Evolutionary conservation across 2,888 invertebrate genomes (phyloP).

Genomic region (Cheilosia variabilis): DNA sequence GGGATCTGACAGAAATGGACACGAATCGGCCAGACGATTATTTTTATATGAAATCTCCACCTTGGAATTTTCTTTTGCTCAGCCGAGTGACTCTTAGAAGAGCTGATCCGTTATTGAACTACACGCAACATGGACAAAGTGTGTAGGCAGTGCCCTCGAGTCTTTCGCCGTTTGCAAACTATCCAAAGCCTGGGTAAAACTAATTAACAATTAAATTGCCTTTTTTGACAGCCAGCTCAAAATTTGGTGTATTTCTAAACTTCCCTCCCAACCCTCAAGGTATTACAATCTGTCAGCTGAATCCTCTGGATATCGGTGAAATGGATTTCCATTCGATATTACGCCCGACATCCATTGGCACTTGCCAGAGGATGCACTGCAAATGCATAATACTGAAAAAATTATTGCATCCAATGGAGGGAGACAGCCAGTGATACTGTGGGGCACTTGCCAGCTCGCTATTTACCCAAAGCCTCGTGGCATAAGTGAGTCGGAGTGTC

Average conservation of each 20-base stretch:
- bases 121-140: no score
- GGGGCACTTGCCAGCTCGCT: slow-evolving; percentile 1
- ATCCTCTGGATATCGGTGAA: slow-evolving; percentile 8
- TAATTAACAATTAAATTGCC: no score
- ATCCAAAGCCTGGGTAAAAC: no score
- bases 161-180: no score
- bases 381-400: slow-evolving; percentile 17
- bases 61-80: no score
- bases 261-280: background rate
- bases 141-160: no score
- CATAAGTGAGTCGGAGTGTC: slow-evolving; percentile 32
- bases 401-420: slow-evolving; percentile 19
- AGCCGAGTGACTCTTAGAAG: no score
- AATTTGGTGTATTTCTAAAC: background rate
- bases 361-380: background rate
- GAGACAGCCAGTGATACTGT: background rate
- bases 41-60: no score
- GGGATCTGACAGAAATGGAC: no score
- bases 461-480: slow-evolving; percentile 36
- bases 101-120: no score
- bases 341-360: background rate
- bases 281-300: slow-evolving; percentile 14
- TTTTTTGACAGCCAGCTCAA: no score
- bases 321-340: slow-evolving; percentile 9
- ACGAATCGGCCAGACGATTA: no score